These are phyloP conservation scores for Eueides isabella DNA, from an alignment of 1,140 invertebrate genomes.

Conservation along the genomic window DNA sequence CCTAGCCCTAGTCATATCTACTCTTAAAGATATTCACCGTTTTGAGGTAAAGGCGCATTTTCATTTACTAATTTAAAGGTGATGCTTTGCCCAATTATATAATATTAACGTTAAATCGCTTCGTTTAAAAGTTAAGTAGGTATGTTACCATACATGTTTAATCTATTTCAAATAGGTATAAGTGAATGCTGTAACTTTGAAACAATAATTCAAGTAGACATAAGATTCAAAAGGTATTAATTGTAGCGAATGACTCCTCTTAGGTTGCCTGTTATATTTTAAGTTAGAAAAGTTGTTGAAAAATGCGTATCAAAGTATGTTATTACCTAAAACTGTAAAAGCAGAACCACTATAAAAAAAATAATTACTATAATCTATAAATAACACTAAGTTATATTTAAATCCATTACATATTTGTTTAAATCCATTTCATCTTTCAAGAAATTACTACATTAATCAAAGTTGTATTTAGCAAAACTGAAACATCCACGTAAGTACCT, in stretches of 20 bases:
- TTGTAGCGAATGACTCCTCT: constrained; percentile 21
- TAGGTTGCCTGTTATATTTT: constrained; percentile 6
- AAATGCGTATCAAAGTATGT: neutral
- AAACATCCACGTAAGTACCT: neutral
- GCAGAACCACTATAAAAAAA: neutral
- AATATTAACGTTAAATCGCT: constrained; percentile 27
- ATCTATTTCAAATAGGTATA: constrained; percentile 29
- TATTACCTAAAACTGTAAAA: no score
- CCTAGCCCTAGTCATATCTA: constrained; percentile 13
- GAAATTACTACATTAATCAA: neutral
- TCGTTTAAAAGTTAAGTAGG: constrained; percentile 35
- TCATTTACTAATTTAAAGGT: constrained; percentile 18
- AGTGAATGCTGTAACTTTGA: constrained; percentile 37
- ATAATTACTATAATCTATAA: neutral
- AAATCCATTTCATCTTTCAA: neutral
- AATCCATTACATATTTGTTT: neutral
- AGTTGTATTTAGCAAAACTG: neutral
- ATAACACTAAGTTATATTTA: neutral
- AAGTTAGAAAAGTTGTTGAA: constrained; percentile 18
- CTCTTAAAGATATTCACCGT: constrained; percentile 20
- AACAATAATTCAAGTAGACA: constrained; percentile 40
- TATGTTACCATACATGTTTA: constrained; percentile 39
- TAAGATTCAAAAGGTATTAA: no score
- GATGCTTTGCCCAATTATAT: constrained; percentile 28
- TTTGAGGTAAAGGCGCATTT: constrained; percentile 30